These are phyloP conservation scores for Leptinotarsa lineolata DNA, from an alignment of 1,140 invertebrate genomes.

Conservation along the genomic window DNA sequence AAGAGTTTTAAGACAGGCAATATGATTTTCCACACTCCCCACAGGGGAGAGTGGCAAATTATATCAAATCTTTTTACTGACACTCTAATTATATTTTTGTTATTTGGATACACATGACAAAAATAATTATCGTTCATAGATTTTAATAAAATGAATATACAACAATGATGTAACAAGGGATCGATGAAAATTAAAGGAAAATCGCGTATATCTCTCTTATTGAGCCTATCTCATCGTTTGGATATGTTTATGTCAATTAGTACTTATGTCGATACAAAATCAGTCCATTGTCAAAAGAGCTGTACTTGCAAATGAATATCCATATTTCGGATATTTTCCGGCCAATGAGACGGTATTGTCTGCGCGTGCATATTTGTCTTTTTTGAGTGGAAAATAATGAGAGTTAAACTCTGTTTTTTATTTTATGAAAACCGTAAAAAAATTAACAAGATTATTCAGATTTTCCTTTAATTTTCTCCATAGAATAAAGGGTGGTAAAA, in stretches of 20 bases:
- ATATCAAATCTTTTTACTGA: too few relatives aligned
- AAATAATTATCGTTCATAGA: too few relatives aligned
- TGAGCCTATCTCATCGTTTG: background rate
- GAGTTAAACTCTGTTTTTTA: background rate
- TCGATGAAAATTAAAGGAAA: background rate
- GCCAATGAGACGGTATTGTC: background rate
- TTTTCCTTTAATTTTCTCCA: constrained; percentile 30
- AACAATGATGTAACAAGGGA: background rate
- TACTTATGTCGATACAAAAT: background rate
- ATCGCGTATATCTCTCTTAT: background rate
- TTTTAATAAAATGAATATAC: background rate
- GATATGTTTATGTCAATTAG: background rate
- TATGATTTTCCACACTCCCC: too few relatives aligned
- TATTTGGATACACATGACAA: too few relatives aligned
- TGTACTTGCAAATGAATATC: background rate
- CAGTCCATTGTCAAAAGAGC: background rate
- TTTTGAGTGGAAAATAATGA: background rate
- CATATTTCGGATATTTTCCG: background rate
- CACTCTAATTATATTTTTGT: too few relatives aligned
- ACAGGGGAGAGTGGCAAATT: too few relatives aligned
- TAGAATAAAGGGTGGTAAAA: constrained; percentile 38
- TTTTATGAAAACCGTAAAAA: constrained; percentile 24
- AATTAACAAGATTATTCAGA: constrained; percentile 26
- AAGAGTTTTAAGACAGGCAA: too few relatives aligned
- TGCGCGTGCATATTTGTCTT: background rate